Percentiles rank a stretch among this genome's conserved stretches.
These are phyloP conservation scores for Hepsetus odoe DNA, from an alignment of 2,113 vertebrate species.

Conservation along the genomic window DNA sequence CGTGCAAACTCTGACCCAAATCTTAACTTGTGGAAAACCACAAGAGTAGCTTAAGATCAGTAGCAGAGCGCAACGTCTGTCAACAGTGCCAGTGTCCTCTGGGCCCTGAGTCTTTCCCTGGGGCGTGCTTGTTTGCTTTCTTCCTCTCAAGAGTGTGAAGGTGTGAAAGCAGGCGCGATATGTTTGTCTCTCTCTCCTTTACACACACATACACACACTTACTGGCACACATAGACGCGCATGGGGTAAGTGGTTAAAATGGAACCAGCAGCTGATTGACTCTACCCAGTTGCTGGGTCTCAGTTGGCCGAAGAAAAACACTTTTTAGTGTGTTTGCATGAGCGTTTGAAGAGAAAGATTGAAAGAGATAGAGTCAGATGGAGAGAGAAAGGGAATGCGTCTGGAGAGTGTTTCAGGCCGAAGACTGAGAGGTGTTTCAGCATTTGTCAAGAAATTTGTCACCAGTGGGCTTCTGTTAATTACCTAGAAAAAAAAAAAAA, in stretches of 20 bases:
- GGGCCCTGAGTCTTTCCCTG: conserved; percentile 13
- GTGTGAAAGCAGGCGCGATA: conserved; percentile 35
- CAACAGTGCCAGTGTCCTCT: conserved; percentile 26
- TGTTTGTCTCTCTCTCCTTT: conserved; percentile 45
- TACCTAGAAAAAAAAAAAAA: neutral
- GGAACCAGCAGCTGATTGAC: conserved; percentile 73
- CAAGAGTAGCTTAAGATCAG: conserved; percentile 26
- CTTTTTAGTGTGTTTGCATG: conserved; percentile 38
- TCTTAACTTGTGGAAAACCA: conserved; percentile 6
- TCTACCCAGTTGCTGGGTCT: conserved; percentile 69
- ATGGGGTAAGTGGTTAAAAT: conserved; percentile 44
- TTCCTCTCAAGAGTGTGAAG: conserved; percentile 28
- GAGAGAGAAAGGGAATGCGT: neutral
- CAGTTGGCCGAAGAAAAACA: conserved; percentile 71
- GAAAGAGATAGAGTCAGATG: conserved; percentile 4
- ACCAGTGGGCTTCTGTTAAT: conserved; percentile 1
- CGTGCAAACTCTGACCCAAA: neutral
- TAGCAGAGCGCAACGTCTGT: conserved; percentile 14
- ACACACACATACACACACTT: conserved; percentile 60
- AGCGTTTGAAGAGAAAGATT: neutral
- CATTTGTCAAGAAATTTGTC: conserved; percentile 33
- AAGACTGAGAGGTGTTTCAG: conserved; percentile 28
- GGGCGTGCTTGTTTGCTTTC: conserved; percentile 42
- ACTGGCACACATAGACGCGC: conserved; percentile 61
- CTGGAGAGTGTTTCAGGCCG: conserved; percentile 31